Evolutionary conservation across 64 coral and sea anemone species (phyloP).

Genomic region (Catalaphyllia jardinei): DNA sequence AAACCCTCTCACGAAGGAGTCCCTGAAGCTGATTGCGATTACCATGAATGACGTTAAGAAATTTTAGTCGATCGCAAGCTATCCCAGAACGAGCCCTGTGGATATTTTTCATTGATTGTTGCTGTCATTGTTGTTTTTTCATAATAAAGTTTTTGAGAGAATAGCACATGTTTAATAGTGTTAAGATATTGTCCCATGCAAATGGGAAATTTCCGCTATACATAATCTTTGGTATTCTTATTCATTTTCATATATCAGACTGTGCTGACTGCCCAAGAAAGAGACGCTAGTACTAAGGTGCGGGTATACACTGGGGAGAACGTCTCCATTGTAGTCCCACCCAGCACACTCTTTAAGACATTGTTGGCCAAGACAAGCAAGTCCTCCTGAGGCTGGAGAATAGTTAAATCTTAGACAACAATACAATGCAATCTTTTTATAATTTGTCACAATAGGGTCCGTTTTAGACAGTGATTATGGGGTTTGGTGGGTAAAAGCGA

Average conservation of each 20-base stretch:
- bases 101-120: background rate
- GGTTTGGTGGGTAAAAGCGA: no score
- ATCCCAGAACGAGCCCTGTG: background rate
- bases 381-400: constrained; percentile 5
- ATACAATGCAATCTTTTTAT: no score
- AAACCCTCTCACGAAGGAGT: background rate
- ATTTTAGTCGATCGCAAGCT: background rate
- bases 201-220: no score
- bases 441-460: no score
- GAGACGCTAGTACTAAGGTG: background rate
- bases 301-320: background rate
- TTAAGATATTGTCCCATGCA: background rate
- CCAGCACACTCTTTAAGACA: background rate
- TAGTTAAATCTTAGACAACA: background rate
- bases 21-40: background rate
- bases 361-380: background rate
- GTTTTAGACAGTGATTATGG: no score
- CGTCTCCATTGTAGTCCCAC: background rate
- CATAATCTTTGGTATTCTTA: background rate
- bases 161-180: background rate
- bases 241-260: background rate
- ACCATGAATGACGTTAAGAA: background rate
- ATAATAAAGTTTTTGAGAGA: background rate
- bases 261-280: background rate
- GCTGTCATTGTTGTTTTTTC: background rate